phyloP scores from a whole-genome alignment of 2,113 vertebrate species.

The Calyptomena viridis region DNA sequence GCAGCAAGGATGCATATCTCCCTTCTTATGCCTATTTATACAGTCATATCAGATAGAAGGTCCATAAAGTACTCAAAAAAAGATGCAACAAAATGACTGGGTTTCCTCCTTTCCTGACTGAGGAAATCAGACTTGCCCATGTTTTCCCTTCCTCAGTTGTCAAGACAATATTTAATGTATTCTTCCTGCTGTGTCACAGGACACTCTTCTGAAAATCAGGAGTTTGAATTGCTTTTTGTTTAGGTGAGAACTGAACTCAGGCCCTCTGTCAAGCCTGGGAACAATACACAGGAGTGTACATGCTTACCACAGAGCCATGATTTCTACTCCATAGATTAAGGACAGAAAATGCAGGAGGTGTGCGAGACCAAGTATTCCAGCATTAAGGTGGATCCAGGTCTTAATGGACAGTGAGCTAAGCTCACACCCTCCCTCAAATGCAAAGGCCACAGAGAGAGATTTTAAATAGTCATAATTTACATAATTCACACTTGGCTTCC shows the following conservation, averaged over 20 bases:
- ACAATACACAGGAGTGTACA: not conserved
- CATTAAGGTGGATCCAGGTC: not conserved
- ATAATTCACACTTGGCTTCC: not conserved
- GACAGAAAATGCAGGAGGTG: not conserved
- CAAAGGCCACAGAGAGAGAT: not conserved
- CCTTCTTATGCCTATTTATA: not conserved
- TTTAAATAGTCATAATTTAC: not conserved
- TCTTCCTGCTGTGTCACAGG: not conserved
- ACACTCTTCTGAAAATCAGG: not conserved
- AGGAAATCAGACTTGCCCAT: not conserved
- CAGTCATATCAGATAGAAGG: not conserved
- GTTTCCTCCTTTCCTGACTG: not conserved
- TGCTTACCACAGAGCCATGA: not conserved
- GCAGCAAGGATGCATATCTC: not conserved
- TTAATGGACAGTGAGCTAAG: not conserved
- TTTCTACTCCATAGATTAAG: not conserved
- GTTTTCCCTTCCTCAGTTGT: not conserved
- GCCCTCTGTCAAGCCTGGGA: not conserved
- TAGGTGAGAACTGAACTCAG: rapidly evolving
- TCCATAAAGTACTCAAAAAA: not conserved
- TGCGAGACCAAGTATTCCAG: not conserved
- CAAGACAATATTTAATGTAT: not conserved
- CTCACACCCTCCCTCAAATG: not conserved
- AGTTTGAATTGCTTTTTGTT: not conserved
- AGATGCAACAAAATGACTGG: not conserved